These are phyloP conservation scores for Synergus laeviventris DNA, from an alignment of 2,888 invertebrate species.

Conservation along the genomic window DNA sequence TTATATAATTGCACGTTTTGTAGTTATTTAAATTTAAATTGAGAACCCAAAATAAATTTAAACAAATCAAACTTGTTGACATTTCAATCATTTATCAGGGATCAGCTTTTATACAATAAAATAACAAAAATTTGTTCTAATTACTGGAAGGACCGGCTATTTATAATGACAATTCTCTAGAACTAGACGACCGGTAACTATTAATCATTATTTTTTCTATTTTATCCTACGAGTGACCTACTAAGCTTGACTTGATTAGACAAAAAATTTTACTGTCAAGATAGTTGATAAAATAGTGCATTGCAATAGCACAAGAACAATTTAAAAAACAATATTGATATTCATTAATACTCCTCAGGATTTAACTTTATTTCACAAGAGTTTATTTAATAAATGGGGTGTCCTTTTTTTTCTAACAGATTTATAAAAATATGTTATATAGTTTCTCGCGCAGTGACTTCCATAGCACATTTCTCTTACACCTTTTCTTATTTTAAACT, in stretches of 20 bases:
- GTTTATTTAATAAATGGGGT: too few relatives aligned
- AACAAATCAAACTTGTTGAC: not conserved
- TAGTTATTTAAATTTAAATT: not conserved
- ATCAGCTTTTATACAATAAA: not conserved
- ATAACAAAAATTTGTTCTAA: constrained; percentile 21
- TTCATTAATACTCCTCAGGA: constrained; percentile 23
- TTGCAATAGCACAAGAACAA: constrained; percentile 16
- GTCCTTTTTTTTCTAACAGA: not conserved
- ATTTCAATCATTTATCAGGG: too few relatives aligned
- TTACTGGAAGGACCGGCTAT: constrained; percentile 53
- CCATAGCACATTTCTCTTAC: not conserved
- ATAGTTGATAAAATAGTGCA: constrained; percentile 18
- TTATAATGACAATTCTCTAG: constrained; percentile 40
- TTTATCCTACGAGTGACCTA: constrained; percentile 10
- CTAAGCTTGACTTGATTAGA: not conserved
- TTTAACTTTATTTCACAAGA: too few relatives aligned
- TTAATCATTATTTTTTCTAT: constrained; percentile 15
- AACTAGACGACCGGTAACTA: constrained; percentile 24
- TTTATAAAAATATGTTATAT: not conserved
- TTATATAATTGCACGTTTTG: too few relatives aligned
- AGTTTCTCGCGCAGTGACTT: not conserved
- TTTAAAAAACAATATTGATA: constrained; percentile 38
- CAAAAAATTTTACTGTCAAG: constrained; percentile 40
- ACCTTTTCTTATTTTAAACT: not conserved
- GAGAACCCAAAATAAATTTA: not conserved